Conservation (phyloP, 2,113 vertebrate genomes). For the Chaetodon auriga region DNA sequence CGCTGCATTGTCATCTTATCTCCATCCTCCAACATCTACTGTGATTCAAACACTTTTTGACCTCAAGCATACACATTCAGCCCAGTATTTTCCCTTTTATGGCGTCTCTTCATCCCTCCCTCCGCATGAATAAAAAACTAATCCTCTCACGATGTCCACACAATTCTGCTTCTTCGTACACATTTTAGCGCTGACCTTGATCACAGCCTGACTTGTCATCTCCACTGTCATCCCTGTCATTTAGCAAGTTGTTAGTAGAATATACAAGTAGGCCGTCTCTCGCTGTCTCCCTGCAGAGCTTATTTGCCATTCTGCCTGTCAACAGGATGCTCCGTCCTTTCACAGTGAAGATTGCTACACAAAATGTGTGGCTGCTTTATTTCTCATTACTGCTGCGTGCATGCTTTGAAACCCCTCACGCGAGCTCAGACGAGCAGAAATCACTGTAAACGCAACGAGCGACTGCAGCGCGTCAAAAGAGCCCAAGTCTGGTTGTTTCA, state of each 20-base stretch:
- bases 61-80: constrained; percentile 20
- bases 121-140: constrained; percentile 52
- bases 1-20: constrained; percentile 21
- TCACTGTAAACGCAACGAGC: not conserved
- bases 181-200: constrained; percentile 67
- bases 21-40: constrained; percentile 1
- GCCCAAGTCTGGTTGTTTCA: constrained; percentile 3
- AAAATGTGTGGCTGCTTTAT: constrained; percentile 37
- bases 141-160: constrained; percentile 53
- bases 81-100: constrained; percentile 39
- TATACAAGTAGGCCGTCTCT: constrained; percentile 53
- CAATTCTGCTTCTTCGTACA: constrained; percentile 45
- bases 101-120: constrained; percentile 21
- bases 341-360: constrained; percentile 23
- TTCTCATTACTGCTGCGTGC: constrained; percentile 19
- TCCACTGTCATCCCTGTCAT: constrained; percentile 58
- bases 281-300: constrained; percentile 32
- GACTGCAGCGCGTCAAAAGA: constrained; percentile 4
- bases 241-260: constrained; percentile 59
- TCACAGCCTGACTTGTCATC: constrained; percentile 66
- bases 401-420: not conserved
- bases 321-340: constrained; percentile 31
- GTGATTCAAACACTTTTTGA: constrained; percentile 18
- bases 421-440: constrained; percentile 35
- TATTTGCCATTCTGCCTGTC: constrained; percentile 47